Percentiles rank a stretch among this genome's conserved stretches.
Evolutionary conservation across 2,797 vertebrate genomes (phyloP).

Genomic region (Girardinus metallicus): DNA sequence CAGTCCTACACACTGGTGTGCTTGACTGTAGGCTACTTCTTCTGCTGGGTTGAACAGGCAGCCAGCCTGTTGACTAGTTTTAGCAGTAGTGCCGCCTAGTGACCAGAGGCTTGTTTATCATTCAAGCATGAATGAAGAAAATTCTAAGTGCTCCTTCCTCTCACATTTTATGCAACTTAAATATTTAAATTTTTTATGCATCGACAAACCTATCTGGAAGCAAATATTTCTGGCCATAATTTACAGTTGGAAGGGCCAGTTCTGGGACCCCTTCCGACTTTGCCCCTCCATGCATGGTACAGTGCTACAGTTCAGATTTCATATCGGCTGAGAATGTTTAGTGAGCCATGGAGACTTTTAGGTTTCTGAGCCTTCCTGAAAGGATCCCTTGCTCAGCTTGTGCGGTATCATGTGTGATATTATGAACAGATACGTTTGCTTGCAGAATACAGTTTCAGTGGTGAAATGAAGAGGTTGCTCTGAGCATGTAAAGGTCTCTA

Average conservation of each 20-base stretch:
- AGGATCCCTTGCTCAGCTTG: conserved; percentile 12
- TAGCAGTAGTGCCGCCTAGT: too few relatives aligned
- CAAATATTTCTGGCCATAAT: not conserved
- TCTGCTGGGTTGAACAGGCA: too few relatives aligned
- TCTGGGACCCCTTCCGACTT: not conserved
- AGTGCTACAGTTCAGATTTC: conserved; percentile 26
- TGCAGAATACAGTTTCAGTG: conserved; percentile 1
- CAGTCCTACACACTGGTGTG: too few relatives aligned
- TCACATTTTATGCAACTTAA: not conserved
- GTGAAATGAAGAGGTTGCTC: conserved; percentile 26
- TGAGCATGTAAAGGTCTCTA: conserved; percentile 28
- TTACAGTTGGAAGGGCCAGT: not conserved
- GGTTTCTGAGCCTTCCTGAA: conserved; percentile 46
- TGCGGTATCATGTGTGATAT: not conserved
- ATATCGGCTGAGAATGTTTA: conserved; percentile 45
- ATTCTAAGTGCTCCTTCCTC: too few relatives aligned
- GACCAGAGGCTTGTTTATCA: too few relatives aligned
- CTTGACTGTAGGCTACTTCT: too few relatives aligned
- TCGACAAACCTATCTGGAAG: not conserved
- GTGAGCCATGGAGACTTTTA: conserved; percentile 54
- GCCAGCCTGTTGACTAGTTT: too few relatives aligned
- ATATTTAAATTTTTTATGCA: not conserved
- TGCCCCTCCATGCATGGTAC: not conserved
- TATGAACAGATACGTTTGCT: not conserved
- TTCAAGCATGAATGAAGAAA: too few relatives aligned